Evolutionary conservation across 2,113 vertebrate genomes (phyloP).

Genomic region (Panthera uncia): DNA sequence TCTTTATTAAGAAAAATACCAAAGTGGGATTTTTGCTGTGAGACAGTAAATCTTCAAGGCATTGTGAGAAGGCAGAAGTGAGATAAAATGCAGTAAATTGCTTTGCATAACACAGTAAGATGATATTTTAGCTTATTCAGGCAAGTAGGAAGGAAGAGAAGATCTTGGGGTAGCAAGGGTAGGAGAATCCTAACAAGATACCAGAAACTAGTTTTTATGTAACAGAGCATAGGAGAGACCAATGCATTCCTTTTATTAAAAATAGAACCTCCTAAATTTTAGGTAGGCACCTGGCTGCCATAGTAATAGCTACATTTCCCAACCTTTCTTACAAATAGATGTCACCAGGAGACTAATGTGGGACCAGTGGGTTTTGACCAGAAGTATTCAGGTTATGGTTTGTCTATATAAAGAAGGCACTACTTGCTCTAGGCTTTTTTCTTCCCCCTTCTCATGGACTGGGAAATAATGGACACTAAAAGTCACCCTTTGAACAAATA

Average conservation of each 20-base stretch:
- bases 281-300: neutral
- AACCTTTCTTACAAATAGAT: neutral
- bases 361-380: neutral
- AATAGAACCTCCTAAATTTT: neutral
- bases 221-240: neutral
- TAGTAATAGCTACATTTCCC: neutral
- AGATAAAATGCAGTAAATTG: constrained; percentile 57
- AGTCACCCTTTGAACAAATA: neutral
- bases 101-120: neutral
- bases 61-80: constrained; percentile 34
- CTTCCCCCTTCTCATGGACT: neutral
- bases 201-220: neutral
- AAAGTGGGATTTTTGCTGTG: neutral
- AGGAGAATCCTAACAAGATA: neutral
- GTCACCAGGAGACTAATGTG: too few species aligned
- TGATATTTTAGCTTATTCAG: neutral
- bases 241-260: neutral
- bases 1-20: constrained; percentile 28
- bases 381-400: neutral
- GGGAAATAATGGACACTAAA: neutral
- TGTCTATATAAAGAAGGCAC: neutral
- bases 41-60: constrained; percentile 37
- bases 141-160: neutral
- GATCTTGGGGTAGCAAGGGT: neutral
- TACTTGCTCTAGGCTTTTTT: neutral